Base-by-base conservation (phyloP, 1,140 invertebrate genomes). In the Apis dorsata region DNA sequence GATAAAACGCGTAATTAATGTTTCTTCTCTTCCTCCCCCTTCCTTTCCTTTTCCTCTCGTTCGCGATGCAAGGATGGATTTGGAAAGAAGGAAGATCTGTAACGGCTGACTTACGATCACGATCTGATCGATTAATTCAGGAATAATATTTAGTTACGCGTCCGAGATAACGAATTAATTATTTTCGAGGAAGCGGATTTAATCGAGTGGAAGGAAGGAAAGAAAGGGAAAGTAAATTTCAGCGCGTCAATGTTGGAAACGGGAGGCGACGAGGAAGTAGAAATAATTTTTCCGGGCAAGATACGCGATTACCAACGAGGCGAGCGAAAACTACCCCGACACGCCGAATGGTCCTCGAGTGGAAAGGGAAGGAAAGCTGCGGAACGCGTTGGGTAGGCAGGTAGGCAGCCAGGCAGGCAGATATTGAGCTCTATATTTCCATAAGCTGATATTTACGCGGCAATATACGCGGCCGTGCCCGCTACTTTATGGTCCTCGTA, bases 371-470 rank as follows among this genome's bases (percentile, higher is more conserved):
- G 88, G 89, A 92, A 92, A 89, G 88, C 88, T 83, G 82, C 77
- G 79, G 76, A 78, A 80, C 84, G 84, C 86, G 86, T 85, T 79
- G 79, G 86, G 86, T 88, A 88, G 86, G 85, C 71, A 89, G 85
- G 82, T 72, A 86, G 80, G 79, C 79, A 73, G 71, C 85, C 77
- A 85, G 89, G 89, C 91, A 91, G 92, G 93, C 93, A 94, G 93
- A 94, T 94, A 94, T 94, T 94, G 94, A 94, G 94, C 94, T 94
- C 93, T 94, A 94, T 94, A 94, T 94, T 94, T 94, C 94, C 94
- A 94, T 94, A 94, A 94, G 94, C 92, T 94, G 92, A 93, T 94
- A 94, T 94, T 94, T 94, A 94, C 94, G 93, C 90, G 93, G 93
- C 93, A 93, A 94, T 94, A 94, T 94, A 94, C 93, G 92, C 92